Conservation (phyloP, 2,888 invertebrate genomes). For the Dasypolia templi region DNA sequence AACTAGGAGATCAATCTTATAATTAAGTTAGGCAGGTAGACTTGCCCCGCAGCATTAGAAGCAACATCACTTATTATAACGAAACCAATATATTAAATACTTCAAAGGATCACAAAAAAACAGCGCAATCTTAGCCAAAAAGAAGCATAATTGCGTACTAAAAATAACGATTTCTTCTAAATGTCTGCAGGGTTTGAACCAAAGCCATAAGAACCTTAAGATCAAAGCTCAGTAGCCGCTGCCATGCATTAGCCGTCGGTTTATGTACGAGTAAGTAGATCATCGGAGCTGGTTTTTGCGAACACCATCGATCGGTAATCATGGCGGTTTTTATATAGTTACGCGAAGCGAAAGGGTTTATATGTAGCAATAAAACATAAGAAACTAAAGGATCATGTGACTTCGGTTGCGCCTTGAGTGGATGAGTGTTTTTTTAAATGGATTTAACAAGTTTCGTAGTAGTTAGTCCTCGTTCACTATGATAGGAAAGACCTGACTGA, state of each 20-base stretch:
- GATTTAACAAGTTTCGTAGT: too few species aligned
- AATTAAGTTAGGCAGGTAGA: background rate
- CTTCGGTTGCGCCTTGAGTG: background rate
- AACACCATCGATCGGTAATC: constrained; percentile 51
- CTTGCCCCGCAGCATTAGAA: constrained; percentile 17
- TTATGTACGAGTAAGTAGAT: constrained; percentile 74
- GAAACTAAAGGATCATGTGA: background rate
- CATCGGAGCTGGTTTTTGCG: constrained; percentile 57
- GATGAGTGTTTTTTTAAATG: background rate
- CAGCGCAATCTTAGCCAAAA: constrained; percentile 33
- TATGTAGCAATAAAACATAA: constrained; percentile 22
- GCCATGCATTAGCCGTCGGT: constrained; percentile 68
- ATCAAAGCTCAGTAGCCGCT: constrained; percentile 63
- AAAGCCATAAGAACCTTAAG: constrained; percentile 38
- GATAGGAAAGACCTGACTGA: too few species aligned
- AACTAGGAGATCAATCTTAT: background rate
- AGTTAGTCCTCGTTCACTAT: too few species aligned
- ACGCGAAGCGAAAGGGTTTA: constrained; percentile 39
- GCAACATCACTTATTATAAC: background rate
- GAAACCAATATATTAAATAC: constrained; percentile 3
- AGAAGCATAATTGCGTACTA: constrained; percentile 46
- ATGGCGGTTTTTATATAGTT: constrained; percentile 42
- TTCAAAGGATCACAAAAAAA: constrained; percentile 25
- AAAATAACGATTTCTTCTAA: constrained; percentile 63
- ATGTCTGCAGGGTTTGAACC: constrained; percentile 44